Base-by-base conservation (phyloP, 1,140 invertebrate genomes). In the Hydropsyche tenuis region DNA sequence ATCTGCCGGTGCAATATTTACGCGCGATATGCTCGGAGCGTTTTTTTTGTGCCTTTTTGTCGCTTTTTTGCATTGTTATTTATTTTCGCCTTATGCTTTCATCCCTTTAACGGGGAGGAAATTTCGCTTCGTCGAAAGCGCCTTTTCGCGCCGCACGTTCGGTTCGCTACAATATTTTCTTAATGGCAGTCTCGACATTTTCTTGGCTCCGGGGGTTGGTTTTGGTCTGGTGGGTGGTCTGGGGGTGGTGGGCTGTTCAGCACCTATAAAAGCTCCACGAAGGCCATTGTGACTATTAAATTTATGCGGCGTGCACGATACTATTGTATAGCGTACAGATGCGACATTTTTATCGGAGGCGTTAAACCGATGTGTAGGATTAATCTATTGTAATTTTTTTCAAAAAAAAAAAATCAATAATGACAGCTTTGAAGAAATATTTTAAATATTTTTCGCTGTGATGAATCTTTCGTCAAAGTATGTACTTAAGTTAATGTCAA, bases 241-340 rank as follows among this genome's bases (percentile, higher is more conserved):
- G 30, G 9, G 3, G 3, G 30, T 37, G n/a, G 30, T 37, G 30
- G 30, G 30, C 3, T 37, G 30, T 37, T 37, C 30, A 9, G 30
- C 30, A 37, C 3, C 30, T 9, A 37, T 60, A 60, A 60, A 60
- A 60, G 56, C 22, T 60, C 4, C 11, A 4, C 56, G 56, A 60
- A 60, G 56, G 56, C 56, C 56, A 60, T 60, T 60, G 56, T 60
- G 56, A 60, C 56, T 60, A 60, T 60, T 60, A 60, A 25, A 60
- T 60, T 60, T 60, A 60, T 60, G 22, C 56, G 2, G 20, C 23
- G 22, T 60, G 56, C 30, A 37, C 30, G 30, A 37, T 37, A 4
- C 30, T 37, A 9, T 37, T 37, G 30, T 37, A 37, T 37, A 9
- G 30, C 30, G n/a, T n/a, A 37, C 30, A 3, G 30, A 37, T 37